Evolutionary conservation across 2,113 vertebrate species (phyloP).

Genomic region (Apteryx mantelli): DNA sequence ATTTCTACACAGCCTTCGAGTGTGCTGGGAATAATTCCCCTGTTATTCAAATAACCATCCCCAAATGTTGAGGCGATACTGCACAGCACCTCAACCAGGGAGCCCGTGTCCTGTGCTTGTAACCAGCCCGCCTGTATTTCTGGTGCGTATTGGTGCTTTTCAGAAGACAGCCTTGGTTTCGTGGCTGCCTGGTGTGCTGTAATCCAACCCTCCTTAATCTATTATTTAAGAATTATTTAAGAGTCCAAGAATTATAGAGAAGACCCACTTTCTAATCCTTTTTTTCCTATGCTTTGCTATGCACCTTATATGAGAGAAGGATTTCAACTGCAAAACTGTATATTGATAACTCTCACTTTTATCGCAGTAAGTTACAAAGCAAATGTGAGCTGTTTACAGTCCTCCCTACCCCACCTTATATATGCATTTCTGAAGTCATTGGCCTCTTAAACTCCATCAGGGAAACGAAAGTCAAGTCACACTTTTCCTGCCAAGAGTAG

Average conservation of each 20-base stretch:
- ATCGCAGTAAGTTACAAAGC: neutral
- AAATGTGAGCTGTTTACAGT: neutral
- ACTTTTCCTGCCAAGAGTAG: neutral
- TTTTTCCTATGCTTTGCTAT: neutral
- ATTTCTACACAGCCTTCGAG: neutral
- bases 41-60: neutral
- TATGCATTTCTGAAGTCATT: neutral
- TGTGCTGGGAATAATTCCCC: neutral
- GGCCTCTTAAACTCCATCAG: neutral
- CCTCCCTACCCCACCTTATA: neutral
- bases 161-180: too few species aligned
- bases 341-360: neutral
- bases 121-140: neutral
- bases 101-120: neutral
- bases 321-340: neutral
- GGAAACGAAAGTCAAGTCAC: neutral
- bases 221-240: too few species aligned
- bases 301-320: neutral
- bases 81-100: neutral
- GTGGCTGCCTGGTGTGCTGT: too few species aligned
- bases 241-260: too few species aligned
- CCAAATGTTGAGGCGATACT: neutral
- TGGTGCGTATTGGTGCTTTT: too few species aligned
- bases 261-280: too few species aligned
- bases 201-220: too few species aligned